A percentile compares a stretch with the other conserved stretches of the same genome.
These are phyloP conservation scores for Geopemphigus sp. DNA, from an alignment of 1,140 invertebrate genomes.

Conservation along the genomic window DNA sequence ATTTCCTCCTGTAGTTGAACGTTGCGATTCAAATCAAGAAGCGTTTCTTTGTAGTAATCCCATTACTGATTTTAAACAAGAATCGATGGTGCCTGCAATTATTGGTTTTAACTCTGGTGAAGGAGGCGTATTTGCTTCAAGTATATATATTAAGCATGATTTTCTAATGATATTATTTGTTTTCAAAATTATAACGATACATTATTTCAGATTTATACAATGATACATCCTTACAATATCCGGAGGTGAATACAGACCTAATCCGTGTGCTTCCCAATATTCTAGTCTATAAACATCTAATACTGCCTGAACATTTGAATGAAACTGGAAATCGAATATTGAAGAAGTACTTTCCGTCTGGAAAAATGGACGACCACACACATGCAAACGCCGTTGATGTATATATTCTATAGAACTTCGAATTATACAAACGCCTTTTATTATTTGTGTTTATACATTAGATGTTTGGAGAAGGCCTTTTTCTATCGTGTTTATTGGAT, in stretches of 20 bases:
- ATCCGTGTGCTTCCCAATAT: not conserved
- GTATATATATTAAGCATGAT: no score
- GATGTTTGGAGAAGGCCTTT: not conserved
- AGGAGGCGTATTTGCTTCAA: conserved; percentile 65
- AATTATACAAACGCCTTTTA: no score
- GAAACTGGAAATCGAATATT: not conserved
- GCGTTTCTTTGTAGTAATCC: conserved; percentile 31
- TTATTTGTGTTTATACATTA: not conserved
- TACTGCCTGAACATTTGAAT: not conserved
- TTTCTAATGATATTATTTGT: no score
- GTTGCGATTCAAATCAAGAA: not conserved
- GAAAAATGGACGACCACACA: not conserved
- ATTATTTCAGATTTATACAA: not conserved
- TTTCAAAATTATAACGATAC: no score
- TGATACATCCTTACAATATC: not conserved
- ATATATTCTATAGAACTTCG: no score
- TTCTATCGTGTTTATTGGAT: not conserved
- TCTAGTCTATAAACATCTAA: not conserved
- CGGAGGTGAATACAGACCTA: not conserved
- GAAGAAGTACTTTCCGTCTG: not conserved
- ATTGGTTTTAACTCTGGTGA: conserved; percentile 67
- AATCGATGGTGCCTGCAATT: conserved; percentile 64
- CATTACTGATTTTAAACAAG: not conserved
- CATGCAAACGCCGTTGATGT: not conserved
- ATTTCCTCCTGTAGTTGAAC: conserved; percentile 25